Evolutionary conservation across 2,797 vertebrate genomes (phyloP).

Genomic region (Sebastes melanostomus): DNA sequence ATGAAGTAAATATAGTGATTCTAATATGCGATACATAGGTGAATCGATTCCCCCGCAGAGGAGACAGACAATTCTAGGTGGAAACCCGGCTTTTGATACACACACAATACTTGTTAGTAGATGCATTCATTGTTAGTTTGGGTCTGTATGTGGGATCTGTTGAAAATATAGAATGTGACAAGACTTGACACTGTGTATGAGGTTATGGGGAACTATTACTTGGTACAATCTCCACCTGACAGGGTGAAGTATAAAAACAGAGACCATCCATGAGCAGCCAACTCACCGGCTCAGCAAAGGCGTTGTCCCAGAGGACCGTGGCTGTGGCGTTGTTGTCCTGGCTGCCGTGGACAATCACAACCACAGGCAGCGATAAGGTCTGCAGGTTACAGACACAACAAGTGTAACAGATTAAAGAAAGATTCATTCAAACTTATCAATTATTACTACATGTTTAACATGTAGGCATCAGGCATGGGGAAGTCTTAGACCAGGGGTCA

Average conservation of each 20-base stretch:
- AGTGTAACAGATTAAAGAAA: not conserved
- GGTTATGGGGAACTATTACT: not conserved
- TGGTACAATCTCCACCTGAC: not conserved
- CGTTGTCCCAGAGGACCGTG: constrained; percentile 96
- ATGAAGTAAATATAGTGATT: no score
- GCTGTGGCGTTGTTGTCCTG: constrained; percentile 97
- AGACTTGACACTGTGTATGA: not conserved
- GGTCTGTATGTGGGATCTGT: not conserved
- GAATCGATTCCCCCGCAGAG: no score
- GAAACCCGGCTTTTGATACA: no score
- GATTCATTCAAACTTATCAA: not conserved
- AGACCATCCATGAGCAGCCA: not conserved
- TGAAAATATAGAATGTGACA: not conserved
- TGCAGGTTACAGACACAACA: constrained; percentile 50
- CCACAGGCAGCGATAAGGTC: constrained; percentile 94
- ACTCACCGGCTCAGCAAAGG: constrained; percentile 94
- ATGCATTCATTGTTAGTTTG: not conserved
- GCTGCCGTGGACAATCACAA: constrained; percentile 96
- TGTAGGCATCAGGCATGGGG: not conserved
- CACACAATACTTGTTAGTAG: not conserved
- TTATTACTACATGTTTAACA: not conserved
- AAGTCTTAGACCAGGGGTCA: not conserved
- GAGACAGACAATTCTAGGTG: no score
- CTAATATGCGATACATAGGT: no score
- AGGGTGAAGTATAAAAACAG: not conserved